These are phyloP conservation scores for Spheniscus humboldti DNA, from an alignment of 2,797 vertebrate genomes.

Conservation along the genomic window DNA sequence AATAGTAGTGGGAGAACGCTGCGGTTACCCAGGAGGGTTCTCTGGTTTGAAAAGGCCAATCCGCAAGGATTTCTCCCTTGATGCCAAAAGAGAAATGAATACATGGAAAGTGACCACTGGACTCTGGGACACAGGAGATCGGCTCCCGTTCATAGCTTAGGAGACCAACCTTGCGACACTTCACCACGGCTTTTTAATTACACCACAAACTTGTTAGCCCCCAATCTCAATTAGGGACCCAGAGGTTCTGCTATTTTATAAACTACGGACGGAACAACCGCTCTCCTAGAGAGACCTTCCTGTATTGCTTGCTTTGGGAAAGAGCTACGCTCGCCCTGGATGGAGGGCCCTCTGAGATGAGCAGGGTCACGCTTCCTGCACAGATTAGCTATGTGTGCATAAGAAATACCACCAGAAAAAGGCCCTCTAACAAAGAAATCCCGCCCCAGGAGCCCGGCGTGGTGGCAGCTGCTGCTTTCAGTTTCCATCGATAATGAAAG, in stretches of 20 bases:
- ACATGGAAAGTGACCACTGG: background rate
- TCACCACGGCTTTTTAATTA: background rate
- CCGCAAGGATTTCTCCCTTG: background rate
- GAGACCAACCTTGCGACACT: background rate
- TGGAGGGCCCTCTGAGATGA: background rate
- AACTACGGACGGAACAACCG: fast-evolving
- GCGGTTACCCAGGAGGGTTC: background rate
- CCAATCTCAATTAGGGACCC: background rate
- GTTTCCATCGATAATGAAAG: background rate
- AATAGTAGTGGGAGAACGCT: background rate
- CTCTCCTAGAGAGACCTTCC: background rate
- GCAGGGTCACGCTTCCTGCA: background rate
- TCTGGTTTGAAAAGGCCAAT: background rate
- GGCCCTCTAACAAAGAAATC: background rate
- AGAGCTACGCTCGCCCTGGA: fast-evolving
- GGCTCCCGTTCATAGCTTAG: background rate
- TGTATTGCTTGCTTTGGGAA: background rate
- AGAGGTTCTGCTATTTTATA: background rate
- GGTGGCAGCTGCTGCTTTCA: background rate
- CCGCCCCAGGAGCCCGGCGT: fast-evolving
- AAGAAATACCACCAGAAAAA: background rate
- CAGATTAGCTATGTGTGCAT: fast-evolving
- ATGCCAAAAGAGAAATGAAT: background rate
- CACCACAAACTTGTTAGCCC: background rate
- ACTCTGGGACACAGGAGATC: background rate